Base-by-base conservation (phyloP, 2,797 vertebrate genomes). In the Cichlasoma orientale region DNA sequence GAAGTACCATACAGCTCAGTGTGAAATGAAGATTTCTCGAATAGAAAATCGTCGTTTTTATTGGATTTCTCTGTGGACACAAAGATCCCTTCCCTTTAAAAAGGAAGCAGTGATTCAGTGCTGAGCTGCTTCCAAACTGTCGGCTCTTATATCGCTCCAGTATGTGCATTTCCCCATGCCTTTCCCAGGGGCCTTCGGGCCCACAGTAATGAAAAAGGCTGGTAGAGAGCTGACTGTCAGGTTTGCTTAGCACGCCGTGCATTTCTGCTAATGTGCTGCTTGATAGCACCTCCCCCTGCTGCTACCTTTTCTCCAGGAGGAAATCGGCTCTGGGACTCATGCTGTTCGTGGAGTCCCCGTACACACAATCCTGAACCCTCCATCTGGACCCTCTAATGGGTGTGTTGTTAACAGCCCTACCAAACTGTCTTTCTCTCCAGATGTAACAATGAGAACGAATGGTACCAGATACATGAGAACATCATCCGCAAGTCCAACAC, bases 401-500 rank as follows among this genome's bases (percentile, higher is more conserved):
- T 52, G 77, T 47, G 75, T 72, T 83, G 84, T 82, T 88, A 86
- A 89, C 83, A 71, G 58, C 59, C 58, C 9, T 77, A n/a, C 78
- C 56, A 55, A 14, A 86, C 79, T 90, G 59, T 90, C 76, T 89
- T 56, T 92, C 23, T 95, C 94, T 90, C 19, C 84, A 99, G 98
- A 92, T 99, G 98, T 93, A 99, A 99, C 95, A 99, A 99, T 12
- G 98, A 99, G 92, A 99, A 97, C 1, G 98, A 99, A 74, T 99
- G 98, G 98, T 97, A 96, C 93, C 98, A 99, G 96, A 96, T 99
- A 90, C 98, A 99, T 0, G 98, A 99, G 91, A 99, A 99, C 81
- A 99, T 99, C 91, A 98, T 99, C 89, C 97, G 98, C 85, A 99
- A 99, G 91, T 99, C 98, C 92, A 99, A 98, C 92, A 98, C 98